Base-by-base conservation (phyloP, 2,797 vertebrate genomes). In the Rhabdophis nuchalis region DNA sequence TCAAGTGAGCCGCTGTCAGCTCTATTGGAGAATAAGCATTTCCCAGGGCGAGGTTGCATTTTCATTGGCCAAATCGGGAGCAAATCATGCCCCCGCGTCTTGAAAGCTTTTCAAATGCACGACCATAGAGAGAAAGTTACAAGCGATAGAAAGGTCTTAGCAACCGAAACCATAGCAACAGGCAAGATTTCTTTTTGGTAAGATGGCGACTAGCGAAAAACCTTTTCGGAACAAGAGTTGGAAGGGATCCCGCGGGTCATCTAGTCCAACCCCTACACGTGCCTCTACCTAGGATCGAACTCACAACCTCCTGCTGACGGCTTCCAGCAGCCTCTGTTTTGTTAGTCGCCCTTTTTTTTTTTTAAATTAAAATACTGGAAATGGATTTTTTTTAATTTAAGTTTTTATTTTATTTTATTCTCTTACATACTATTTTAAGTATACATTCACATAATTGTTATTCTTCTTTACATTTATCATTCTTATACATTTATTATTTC, bases 1-100 rank as follows among this genome's bases (percentile, higher is more conserved):
- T 91, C 82, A 82, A 86, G 4, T 1, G 0, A 58, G 52, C 2
- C 14, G 0, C 2, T 10, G 0, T 41, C 23, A 4, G 4, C 0
- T 41, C 61, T 20, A 89, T 87, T 82, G 82, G 82, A 86, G 41
- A 12, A 86, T 36, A 0, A 53, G 29, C 0, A 12, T 5, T 1
- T 4, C 2, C 1, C 0, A 29, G 87, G 90, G 77, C 23, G 53
- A 32, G n/a, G 1, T 18, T 58, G 53, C 5, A 4, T 8, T 2
- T 25, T 87, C 88, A 89, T 87, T 91, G 85, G 88, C 25, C 60
- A 36, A 11, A 12, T 58, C 3, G 60, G 9, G n/a, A 61, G 87
- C 60, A 88, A 93, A 89, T 89, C 82, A 29, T 5, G 36, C 32
- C 29, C 4, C 25, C 5, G 14, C 1, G 2, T 56, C 6, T 25